These are phyloP conservation scores for Hermaeophaga mercurialis DNA, from an alignment of 2,888 invertebrate species.

Conservation along the genomic window DNA sequence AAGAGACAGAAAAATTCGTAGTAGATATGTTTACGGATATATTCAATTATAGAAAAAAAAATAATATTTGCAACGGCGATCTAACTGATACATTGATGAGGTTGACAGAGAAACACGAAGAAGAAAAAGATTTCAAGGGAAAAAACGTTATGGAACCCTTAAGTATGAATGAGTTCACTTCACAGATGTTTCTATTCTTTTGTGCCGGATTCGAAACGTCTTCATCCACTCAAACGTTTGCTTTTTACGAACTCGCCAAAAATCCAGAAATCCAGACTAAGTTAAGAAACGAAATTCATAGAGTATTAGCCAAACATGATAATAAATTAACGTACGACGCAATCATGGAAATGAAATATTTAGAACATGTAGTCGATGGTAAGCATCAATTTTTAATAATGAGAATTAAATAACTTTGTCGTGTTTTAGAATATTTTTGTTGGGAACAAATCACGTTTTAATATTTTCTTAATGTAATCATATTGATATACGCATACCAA, in stretches of 20 bases:
- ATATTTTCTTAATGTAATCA: too few relatives aligned
- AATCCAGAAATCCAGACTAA: constrained; percentile 56
- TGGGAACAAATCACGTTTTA: too few relatives aligned
- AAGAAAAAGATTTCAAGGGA: constrained; percentile 37
- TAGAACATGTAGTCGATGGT: constrained; percentile 58
- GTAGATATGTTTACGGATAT: constrained; percentile 52
- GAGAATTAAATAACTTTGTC: too few relatives aligned
- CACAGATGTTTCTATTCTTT: constrained; percentile 47
- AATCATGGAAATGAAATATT: constrained; percentile 46
- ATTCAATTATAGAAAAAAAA: constrained; percentile 53
- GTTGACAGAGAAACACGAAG: constrained; percentile 38
- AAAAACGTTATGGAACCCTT: constrained; percentile 35
- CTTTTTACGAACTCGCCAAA: constrained; percentile 59
- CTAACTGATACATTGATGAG: constrained; percentile 59
- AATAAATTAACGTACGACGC: constrained; percentile 43
- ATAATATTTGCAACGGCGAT: constrained; percentile 58
- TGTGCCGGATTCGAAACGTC: constrained; percentile 54
- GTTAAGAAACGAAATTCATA: constrained; percentile 41
- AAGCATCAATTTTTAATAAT: too few relatives aligned
- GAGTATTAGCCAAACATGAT: constrained; percentile 37
- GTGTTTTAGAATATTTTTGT: too few relatives aligned
- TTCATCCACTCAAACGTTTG: constrained; percentile 55
- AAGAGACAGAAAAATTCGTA: constrained; percentile 54
- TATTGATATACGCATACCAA: too few relatives aligned
- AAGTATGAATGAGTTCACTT: constrained; percentile 37